Conservation (phyloP, 2,888 invertebrate species). For the Cremastinae sp. region DNA sequence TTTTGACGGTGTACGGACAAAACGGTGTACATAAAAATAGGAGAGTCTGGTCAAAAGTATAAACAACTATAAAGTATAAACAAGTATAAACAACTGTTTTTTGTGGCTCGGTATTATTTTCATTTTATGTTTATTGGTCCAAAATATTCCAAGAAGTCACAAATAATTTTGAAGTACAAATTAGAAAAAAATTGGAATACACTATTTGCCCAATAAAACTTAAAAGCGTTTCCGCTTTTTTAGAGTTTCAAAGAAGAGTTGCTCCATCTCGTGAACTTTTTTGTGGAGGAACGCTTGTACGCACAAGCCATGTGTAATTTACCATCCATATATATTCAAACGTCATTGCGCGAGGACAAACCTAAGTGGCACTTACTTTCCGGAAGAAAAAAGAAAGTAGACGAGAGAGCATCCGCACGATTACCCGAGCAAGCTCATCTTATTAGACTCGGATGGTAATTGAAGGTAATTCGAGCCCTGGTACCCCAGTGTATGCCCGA, state of each 20-base stretch:
- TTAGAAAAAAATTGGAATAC: no score
- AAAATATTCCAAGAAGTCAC: no score
- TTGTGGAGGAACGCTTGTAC: not conserved
- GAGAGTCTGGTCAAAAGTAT: no score
- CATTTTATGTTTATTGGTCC: no score
- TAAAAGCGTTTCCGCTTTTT: no score
- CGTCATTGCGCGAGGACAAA: constrained; percentile 42
- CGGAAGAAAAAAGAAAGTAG: constrained; percentile 14
- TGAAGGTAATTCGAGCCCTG: constrained; percentile 59
- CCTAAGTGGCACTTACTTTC: constrained; percentile 43
- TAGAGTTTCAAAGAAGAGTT: constrained; percentile 1
- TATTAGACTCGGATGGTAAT: constrained; percentile 59
- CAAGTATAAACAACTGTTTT: no score
- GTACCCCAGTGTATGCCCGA: constrained; percentile 27
- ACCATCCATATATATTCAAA: constrained; percentile 6
- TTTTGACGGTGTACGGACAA: no score
- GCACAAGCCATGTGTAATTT: not conserved
- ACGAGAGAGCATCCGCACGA: constrained; percentile 34
- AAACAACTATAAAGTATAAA: no score
- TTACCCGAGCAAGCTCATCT: constrained; percentile 54
- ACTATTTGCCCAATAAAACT: no score
- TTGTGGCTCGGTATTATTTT: no score
- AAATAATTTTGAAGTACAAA: no score
- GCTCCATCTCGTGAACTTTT: not conserved
- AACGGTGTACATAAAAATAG: no score